Percentiles rank a stretch among this genome's conserved stretches.
Conservation (phyloP, 1,140 invertebrate species). For the Dendrolimus punctatus region DNA sequence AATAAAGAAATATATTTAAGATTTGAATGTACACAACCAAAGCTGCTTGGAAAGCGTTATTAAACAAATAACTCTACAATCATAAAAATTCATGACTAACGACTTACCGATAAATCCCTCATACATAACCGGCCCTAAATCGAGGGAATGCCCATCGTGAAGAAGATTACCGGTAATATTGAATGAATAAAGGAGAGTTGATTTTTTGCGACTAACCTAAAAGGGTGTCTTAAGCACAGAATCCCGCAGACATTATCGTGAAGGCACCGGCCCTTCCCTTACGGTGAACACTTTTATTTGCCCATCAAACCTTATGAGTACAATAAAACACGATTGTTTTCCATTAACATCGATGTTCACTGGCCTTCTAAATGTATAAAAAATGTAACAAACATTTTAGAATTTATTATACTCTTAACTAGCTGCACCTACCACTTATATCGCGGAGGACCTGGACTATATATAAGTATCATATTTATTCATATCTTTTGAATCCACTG, state of each 20-base stretch:
- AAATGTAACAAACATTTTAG: slow-evolving; percentile 7
- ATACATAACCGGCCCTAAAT: slow-evolving; percentile 14
- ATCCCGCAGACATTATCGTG: slow-evolving; percentile 46
- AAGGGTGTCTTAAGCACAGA: slow-evolving; percentile 51
- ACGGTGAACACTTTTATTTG: slow-evolving; percentile 60
- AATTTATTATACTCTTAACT: slow-evolving; percentile 7
- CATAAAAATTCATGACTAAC: too few species aligned
- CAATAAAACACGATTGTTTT: slow-evolving; percentile 68
- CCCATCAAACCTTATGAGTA: slow-evolving; percentile 60
- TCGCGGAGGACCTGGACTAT: too few species aligned
- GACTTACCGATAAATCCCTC: too few species aligned
- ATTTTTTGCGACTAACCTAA: slow-evolving; percentile 49
- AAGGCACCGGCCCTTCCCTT: slow-evolving; percentile 45
- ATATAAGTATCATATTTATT: too few species aligned
- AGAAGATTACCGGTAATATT: slow-evolving; percentile 24
- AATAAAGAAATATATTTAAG: too few species aligned
- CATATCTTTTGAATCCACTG: too few species aligned
- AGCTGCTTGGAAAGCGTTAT: too few species aligned
- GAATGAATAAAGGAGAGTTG: slow-evolving; percentile 35
- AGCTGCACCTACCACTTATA: neutral
- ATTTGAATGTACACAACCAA: too few species aligned
- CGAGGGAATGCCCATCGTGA: slow-evolving; percentile 10
- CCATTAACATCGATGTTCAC: slow-evolving; percentile 51
- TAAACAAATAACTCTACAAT: too few species aligned
- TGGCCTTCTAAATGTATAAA: slow-evolving; percentile 8